Evolutionary conservation across 2,113 vertebrate genomes (phyloP).

Genomic region (Ia io): DNA sequence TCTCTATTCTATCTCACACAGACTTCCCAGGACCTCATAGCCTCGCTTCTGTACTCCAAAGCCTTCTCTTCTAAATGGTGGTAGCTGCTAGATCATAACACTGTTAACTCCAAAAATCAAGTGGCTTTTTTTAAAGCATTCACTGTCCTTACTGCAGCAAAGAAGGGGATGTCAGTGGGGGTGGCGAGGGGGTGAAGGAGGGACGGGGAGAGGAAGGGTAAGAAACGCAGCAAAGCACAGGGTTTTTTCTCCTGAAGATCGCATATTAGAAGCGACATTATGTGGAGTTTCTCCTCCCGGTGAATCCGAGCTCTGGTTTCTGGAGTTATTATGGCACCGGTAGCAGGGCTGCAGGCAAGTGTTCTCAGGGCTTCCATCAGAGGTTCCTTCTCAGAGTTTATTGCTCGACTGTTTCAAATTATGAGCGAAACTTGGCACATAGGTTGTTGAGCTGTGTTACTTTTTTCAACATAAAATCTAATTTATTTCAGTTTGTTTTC

Average conservation of each 20-base stretch:
- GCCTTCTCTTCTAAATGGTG: background rate
- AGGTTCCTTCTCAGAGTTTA: constrained; percentile 67
- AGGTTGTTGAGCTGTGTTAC: constrained; percentile 64
- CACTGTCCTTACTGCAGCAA: background rate
- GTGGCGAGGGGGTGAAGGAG: background rate
- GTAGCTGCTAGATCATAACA: background rate
- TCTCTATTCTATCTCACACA: constrained; percentile 8
- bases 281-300: constrained; percentile 35
- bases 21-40: background rate
- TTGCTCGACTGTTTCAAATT: constrained; percentile 74
- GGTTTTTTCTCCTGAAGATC: constrained; percentile 36
- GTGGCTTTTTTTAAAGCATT: background rate
- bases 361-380: constrained; percentile 67
- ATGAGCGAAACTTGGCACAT: constrained; percentile 68
- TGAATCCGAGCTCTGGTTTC: constrained; percentile 62
- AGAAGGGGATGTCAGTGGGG: background rate
- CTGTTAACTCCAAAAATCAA: background rate
- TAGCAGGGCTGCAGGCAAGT: constrained; percentile 60
- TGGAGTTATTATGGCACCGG: constrained; percentile 62
- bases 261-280: constrained; percentile 41
- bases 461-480: constrained; percentile 72
- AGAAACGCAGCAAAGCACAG: constrained; percentile 31
- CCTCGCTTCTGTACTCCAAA: background rate
- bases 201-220: constrained; percentile 1
- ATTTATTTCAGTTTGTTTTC: constrained; percentile 69